phyloP scores from a whole-genome alignment of 2,797 vertebrate genomes.

The Crypturellus tataupa region DNA sequence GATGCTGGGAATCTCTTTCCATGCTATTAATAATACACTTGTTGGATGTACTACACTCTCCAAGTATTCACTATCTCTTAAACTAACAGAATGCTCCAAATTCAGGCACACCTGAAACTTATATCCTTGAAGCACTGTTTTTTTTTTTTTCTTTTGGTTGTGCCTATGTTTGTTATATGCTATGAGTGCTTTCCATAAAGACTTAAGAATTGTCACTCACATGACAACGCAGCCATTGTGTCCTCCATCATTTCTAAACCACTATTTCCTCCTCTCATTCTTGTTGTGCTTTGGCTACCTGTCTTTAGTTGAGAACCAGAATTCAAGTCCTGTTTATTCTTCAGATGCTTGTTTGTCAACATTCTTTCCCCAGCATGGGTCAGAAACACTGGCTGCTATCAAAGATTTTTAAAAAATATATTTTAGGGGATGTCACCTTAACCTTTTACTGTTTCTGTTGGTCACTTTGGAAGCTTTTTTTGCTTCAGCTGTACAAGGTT shows the following conservation, averaged over 20 bases:
- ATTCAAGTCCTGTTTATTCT: neutral
- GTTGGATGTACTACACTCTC: neutral
- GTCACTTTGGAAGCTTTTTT: neutral
- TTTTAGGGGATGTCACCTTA: neutral
- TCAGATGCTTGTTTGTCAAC: neutral
- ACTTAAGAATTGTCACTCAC: neutral
- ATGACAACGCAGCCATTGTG: neutral
- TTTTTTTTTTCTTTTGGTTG: neutral
- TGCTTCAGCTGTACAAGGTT: neutral
- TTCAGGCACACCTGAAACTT: neutral
- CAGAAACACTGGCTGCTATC: neutral
- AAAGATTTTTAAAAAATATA: neutral
- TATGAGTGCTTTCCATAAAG: neutral
- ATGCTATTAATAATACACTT: neutral
- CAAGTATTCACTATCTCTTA: neutral
- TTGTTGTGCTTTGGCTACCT: neutral
- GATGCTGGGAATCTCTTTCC: neutral
- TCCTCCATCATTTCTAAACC: neutral
- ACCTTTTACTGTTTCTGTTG: neutral
- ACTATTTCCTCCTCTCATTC: neutral
- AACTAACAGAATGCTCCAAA: neutral
- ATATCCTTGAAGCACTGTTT: neutral
- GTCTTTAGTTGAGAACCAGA: neutral
- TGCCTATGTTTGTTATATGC: neutral
- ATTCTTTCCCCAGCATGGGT: neutral